These are phyloP conservation scores for Semotilus atromaculatus DNA, from an alignment of 2,797 vertebrate genomes.

Conservation along the genomic window DNA sequence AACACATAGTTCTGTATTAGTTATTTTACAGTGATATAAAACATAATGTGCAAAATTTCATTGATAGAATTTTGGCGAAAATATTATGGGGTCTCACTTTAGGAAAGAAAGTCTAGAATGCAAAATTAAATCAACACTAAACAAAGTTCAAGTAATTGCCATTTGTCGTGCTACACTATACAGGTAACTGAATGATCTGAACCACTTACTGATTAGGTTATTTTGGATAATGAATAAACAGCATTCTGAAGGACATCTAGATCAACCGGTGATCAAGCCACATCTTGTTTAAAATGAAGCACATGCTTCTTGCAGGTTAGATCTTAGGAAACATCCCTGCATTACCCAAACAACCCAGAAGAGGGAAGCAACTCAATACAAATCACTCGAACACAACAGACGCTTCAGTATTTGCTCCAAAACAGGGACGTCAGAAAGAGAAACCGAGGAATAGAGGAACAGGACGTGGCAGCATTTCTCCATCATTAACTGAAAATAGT, in stretches of 20 bases:
- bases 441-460: slow-evolving; percentile 13
- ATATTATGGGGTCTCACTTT: neutral
- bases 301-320: neutral
- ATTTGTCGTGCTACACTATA: neutral
- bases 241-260: neutral
- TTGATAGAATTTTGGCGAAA: neutral
- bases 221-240: neutral
- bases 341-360: slow-evolving; percentile 62
- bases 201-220: neutral
- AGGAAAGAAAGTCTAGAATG: neutral
- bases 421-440: neutral
- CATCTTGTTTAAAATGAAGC: neutral
- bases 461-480: slow-evolving; percentile 14
- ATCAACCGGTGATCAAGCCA: neutral
- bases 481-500: slow-evolving; percentile 12
- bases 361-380: slow-evolving; percentile 71
- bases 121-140: neutral
- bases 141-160: neutral
- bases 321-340: slow-evolving; percentile 14
- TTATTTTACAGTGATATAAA: neutral
- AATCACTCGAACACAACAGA: neutral
- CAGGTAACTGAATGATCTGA: neutral
- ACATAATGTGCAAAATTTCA: neutral
- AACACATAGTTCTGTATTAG: neutral
- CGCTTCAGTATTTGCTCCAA: neutral